Conservation (phyloP, 92 coral and sea anemone genomes). For the Porites cylindrica region DNA sequence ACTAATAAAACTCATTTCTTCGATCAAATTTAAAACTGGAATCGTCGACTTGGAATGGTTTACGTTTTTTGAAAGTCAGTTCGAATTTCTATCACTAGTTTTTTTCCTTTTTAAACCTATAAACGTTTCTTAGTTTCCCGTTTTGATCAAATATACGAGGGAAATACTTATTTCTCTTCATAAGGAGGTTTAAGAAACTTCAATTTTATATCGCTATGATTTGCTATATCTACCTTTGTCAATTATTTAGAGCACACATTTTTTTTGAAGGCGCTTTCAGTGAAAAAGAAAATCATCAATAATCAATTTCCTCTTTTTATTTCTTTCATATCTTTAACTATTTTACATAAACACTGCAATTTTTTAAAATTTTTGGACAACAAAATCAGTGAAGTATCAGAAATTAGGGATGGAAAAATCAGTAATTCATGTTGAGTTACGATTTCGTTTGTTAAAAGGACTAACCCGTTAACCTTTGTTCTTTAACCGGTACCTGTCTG, state of each 20-base stretch:
- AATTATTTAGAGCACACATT: slow-evolving; percentile 27
- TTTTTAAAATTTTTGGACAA: not conserved
- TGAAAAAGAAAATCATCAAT: not conserved
- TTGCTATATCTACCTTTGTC: slow-evolving; percentile 3
- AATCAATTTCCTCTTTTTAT: not conserved
- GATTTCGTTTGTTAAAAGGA: slow-evolving; percentile 13
- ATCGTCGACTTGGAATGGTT: not conserved
- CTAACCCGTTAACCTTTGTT: slow-evolving; percentile 25
- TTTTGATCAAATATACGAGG: not conserved
- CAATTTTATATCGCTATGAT: not conserved
- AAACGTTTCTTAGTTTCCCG: not conserved
- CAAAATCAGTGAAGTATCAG: slow-evolving; percentile 7
- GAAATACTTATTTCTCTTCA: not conserved
- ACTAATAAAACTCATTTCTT: not conserved
- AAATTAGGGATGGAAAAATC: slow-evolving; percentile 9
- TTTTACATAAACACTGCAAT: not conserved
- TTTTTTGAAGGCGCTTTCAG: slow-evolving; percentile 14
- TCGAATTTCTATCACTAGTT: not conserved
- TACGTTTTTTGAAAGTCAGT: not conserved
- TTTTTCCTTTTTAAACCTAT: not conserved
- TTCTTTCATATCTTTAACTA: not conserved
- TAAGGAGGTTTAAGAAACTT: not conserved
- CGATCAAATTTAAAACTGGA: not conserved
- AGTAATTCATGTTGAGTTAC: not conserved
- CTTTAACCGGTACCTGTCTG: slow-evolving; percentile 16